Conservation (phyloP, 2,113 vertebrate genomes). For the Pao palembangensis region DNA sequence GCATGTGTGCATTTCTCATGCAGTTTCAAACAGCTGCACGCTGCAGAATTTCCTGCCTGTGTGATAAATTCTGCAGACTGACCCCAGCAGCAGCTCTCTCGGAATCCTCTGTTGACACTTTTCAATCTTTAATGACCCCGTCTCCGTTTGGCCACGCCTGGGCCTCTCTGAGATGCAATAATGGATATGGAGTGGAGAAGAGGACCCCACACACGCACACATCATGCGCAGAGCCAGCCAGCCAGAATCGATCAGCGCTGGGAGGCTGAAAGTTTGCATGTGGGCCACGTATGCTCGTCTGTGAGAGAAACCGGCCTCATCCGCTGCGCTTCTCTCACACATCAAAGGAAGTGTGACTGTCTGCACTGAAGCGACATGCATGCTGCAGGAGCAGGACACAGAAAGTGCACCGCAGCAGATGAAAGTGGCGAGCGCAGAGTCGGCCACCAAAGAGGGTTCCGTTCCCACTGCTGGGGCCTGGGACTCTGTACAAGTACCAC, state of each 20-base stretch:
- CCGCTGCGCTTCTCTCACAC: neutral
- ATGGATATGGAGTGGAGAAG: neutral
- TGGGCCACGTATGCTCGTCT: neutral
- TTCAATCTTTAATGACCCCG: slow-evolving; percentile 29
- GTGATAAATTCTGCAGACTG: slow-evolving; percentile 34
- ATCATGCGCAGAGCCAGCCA: too few species aligned
- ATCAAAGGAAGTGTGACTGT: neutral
- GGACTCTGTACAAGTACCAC: too few species aligned
- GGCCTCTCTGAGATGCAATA: slow-evolving; percentile 1
- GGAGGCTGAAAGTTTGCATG: neutral
- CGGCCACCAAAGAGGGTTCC: slow-evolving; percentile 6
- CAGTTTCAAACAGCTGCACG: slow-evolving; percentile 5
- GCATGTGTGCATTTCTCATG: neutral
- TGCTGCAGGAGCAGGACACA: slow-evolving; percentile 12
- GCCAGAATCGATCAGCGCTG: slow-evolving; percentile 4
- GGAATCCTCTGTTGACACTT: slow-evolving; percentile 3
- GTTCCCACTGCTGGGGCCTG: neutral
- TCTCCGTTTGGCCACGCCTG: neutral
- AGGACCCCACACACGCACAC: neutral
- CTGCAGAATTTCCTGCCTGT: slow-evolving; percentile 33
- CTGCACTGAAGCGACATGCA: neutral
- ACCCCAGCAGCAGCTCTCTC: slow-evolving; percentile 18
- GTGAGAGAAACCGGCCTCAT: slow-evolving; percentile 7
- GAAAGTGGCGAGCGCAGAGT: slow-evolving; percentile 30
- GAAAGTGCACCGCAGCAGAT: slow-evolving; percentile 22